phyloP scores from a whole-genome alignment of 2,888 invertebrate genomes.

The Leptothorax acervorum region DNA sequence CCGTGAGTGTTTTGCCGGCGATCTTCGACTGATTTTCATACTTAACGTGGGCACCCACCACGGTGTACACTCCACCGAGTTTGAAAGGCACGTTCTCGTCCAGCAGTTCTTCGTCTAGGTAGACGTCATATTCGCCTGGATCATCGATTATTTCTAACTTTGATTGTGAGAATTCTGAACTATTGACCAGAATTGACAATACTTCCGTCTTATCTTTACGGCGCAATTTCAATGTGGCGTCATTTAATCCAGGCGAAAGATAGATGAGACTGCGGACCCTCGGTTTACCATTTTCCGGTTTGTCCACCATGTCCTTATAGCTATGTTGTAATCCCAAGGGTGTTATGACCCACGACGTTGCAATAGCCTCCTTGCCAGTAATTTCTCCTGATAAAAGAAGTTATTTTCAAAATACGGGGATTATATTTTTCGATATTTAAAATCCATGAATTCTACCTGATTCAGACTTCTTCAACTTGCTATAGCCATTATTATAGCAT shows the following conservation, averaged over 20 bases:
- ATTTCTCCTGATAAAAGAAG: slow-evolving; percentile 51
- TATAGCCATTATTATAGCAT: slow-evolving; percentile 53
- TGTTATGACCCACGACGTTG: slow-evolving; percentile 71
- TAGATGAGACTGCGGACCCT: slow-evolving; percentile 82
- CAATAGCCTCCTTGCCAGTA: background rate
- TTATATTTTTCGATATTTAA: background rate
- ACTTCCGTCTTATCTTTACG: background rate
- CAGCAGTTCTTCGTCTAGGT: slow-evolving; percentile 82
- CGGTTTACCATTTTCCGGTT: slow-evolving; percentile 82
- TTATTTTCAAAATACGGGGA: background rate
- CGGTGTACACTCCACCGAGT: slow-evolving; percentile 90
- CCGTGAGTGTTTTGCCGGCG: slow-evolving; percentile 81
- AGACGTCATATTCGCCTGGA: slow-evolving; percentile 85
- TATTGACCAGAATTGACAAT: background rate
- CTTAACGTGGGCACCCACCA: slow-evolving; percentile 84
- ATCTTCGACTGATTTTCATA: slow-evolving; percentile 76
- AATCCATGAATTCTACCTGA: slow-evolving; percentile 15
- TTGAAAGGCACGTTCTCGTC: slow-evolving; percentile 84
- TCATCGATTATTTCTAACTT: slow-evolving; percentile 76
- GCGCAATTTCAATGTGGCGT: slow-evolving; percentile 20
- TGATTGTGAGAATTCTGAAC: background rate
- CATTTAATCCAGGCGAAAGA: slow-evolving; percentile 33
- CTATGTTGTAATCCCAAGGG: background rate
- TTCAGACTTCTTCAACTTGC: background rate
- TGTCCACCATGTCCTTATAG: slow-evolving; percentile 78